Percentiles rank a stretch among this genome's conserved stretches.
phyloP scores from a whole-genome alignment of 2,888 invertebrate genomes.

The Sesia bembeciformis region DNA sequence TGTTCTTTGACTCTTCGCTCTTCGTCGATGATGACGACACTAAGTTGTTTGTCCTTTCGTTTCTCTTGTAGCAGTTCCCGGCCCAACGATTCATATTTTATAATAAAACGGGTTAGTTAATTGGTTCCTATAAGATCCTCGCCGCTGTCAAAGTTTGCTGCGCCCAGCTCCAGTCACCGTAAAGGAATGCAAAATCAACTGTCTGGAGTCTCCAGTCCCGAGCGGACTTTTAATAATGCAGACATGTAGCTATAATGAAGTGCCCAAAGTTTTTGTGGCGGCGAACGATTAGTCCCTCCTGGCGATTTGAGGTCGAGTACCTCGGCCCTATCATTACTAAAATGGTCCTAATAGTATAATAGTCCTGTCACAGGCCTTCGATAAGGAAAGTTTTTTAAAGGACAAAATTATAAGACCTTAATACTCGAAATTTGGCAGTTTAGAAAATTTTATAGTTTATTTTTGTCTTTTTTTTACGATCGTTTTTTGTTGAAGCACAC shows the following conservation, averaged over 20 bases:
- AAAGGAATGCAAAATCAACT: conserved; percentile 47
- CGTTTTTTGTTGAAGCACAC: conserved; percentile 16
- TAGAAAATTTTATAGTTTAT: conserved; percentile 47
- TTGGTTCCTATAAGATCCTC: conserved; percentile 30
- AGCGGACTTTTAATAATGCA: conserved; percentile 26
- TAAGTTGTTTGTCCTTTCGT: conserved; percentile 12
- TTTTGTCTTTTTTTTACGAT: conserved; percentile 29
- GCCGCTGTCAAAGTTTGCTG: conserved; percentile 9
- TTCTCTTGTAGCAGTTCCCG: conserved; percentile 16
- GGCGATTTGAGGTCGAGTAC: conserved; percentile 55
- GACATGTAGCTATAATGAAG: conserved; percentile 54
- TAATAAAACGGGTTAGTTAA: conserved; percentile 33
- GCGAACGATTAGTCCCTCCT: conserved; percentile 53
- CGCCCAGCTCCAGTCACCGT: conserved; percentile 28
- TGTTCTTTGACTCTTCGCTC: conserved; percentile 28
- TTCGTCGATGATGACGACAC: conserved; percentile 13
- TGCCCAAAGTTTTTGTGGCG: conserved; percentile 55
- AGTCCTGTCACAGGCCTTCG: conserved; percentile 66
- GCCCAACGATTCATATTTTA: conserved; percentile 20
- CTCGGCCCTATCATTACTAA: conserved; percentile 67
- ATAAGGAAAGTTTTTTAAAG: conserved; percentile 47
- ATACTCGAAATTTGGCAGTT: conserved; percentile 59
- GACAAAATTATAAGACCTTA: conserved; percentile 60
- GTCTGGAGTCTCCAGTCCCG: conserved; percentile 18
- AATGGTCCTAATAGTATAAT: conserved; percentile 73